Conservation (phyloP, 2,888 invertebrate species). For the Cerceris ruficornis region DNA sequence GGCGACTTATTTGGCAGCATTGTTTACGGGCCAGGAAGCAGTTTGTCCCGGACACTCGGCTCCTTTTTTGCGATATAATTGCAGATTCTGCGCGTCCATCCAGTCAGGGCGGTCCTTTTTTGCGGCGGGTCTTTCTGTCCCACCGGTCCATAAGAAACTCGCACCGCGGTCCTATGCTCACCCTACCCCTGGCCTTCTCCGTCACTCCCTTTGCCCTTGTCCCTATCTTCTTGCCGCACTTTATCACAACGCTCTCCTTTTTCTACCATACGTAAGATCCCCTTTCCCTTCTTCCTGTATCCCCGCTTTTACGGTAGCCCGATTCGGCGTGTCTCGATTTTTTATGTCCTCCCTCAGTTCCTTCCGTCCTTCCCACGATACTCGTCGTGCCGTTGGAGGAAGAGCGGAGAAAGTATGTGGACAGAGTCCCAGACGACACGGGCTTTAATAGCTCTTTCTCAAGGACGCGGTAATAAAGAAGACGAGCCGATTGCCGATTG, state of each 20-base stretch:
- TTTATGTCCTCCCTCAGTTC: constrained; percentile 23
- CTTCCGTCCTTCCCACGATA: not conserved
- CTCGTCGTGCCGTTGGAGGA: constrained; percentile 25
- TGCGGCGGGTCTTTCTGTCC: constrained; percentile 56
- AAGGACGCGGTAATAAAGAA: constrained; percentile 34
- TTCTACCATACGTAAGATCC: constrained; percentile 39
- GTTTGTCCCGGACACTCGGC: constrained; percentile 65
- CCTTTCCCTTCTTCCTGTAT: constrained; percentile 11
- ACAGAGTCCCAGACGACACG: constrained; percentile 18
- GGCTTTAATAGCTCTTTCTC: constrained; percentile 26
- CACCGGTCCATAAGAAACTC: constrained; percentile 62
- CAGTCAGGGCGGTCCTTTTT: constrained; percentile 72
- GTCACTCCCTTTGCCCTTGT: constrained; percentile 18
- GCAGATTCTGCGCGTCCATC: constrained; percentile 69
- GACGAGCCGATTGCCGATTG: constrained; percentile 10
- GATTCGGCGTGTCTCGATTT: constrained; percentile 58
- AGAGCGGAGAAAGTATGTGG: constrained; percentile 48
- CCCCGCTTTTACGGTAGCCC: constrained; percentile 56
- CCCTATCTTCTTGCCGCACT: constrained; percentile 37
- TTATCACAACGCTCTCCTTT: constrained; percentile 58
- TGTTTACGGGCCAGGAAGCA: constrained; percentile 71
- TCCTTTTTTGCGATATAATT: constrained; percentile 75
- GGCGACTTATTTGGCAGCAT: constrained; percentile 69
- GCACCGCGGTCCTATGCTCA: constrained; percentile 32
- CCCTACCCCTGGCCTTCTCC: constrained; percentile 4